A percentile compares a stretch with the other conserved stretches of the same genome.
Conservation (phyloP, 1,140 invertebrate species). For the Lucilia sericata region DNA sequence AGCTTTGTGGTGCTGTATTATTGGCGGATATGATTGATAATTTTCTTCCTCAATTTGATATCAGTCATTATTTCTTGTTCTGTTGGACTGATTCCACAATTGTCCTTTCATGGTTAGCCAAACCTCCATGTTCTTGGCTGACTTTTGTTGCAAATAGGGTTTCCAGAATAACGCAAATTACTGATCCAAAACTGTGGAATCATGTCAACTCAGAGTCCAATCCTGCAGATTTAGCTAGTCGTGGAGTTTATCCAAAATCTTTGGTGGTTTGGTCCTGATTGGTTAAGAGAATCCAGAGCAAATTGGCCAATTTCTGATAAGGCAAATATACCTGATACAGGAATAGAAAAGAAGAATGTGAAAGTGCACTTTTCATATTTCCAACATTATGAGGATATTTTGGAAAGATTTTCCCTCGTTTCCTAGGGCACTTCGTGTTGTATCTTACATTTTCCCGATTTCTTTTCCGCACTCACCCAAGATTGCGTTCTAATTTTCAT, state of each 20-base stretch:
- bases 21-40: constrained; percentile 44
- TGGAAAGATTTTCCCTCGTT: not conserved
- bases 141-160: constrained; percentile 65
- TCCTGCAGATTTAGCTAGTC: constrained; percentile 52
- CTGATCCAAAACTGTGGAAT: constrained; percentile 54
- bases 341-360: not conserved
- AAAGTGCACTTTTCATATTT: not conserved
- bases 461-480: not conserved
- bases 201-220: constrained; percentile 61
- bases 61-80: constrained; percentile 51
- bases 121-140: constrained; percentile 52
- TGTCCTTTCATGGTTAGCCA: constrained; percentile 55
- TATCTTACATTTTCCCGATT: not conserved
- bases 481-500: too few species aligned
- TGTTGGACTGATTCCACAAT: not conserved
- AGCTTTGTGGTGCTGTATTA: constrained; percentile 49
- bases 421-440: not conserved
- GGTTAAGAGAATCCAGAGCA: too few species aligned
- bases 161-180: constrained; percentile 56
- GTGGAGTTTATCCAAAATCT: too few species aligned
- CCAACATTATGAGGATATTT: not conserved
- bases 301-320: too few species aligned
- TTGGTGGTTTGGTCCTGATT: too few species aligned
- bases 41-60: not conserved
- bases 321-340: not conserved